These are phyloP conservation scores for Hydrozoanthus tunicans DNA, from an alignment of 64 coral and sea anemone genomes.

Conservation along the genomic window DNA sequence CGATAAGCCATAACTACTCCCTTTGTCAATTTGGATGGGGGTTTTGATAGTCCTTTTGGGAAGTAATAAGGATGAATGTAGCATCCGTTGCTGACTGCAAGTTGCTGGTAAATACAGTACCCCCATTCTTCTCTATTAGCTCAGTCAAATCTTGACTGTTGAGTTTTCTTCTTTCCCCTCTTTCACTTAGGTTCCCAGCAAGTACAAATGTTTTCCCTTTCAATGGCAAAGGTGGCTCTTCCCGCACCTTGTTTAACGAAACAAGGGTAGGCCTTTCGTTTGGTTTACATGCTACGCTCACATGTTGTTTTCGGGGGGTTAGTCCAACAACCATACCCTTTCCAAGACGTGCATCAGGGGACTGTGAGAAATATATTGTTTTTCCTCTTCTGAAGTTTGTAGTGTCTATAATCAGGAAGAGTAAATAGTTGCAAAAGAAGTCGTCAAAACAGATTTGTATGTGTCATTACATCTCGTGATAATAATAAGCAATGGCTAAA, in stretches of 20 bases:
- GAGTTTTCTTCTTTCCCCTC: constrained; percentile 42
- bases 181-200: constrained; percentile 43
- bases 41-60: constrained; percentile 65
- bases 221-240: constrained; percentile 43
- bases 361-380: constrained; percentile 41
- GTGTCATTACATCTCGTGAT: too few species aligned
- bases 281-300: constrained; percentile 43
- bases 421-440: not conserved
- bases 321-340: constrained; percentile 64
- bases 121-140: constrained; percentile 44
- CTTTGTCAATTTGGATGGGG: constrained; percentile 54
- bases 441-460: not conserved
- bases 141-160: constrained; percentile 52
- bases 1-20: constrained; percentile 53
- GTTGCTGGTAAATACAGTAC: constrained; percentile 37
- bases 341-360: not conserved
- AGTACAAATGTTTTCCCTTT: constrained; percentile 36
- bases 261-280: constrained; percentile 50
- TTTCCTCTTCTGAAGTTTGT: constrained; percentile 10
- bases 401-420: not conserved
- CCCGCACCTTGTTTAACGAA: not conserved
- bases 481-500: too few species aligned
- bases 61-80: constrained; percentile 56
- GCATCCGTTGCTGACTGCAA: constrained; percentile 54
- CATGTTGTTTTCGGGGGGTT: constrained; percentile 62